Base-by-base conservation (phyloP, 2,797 vertebrate species). In the Euthynnus affinis region DNA sequence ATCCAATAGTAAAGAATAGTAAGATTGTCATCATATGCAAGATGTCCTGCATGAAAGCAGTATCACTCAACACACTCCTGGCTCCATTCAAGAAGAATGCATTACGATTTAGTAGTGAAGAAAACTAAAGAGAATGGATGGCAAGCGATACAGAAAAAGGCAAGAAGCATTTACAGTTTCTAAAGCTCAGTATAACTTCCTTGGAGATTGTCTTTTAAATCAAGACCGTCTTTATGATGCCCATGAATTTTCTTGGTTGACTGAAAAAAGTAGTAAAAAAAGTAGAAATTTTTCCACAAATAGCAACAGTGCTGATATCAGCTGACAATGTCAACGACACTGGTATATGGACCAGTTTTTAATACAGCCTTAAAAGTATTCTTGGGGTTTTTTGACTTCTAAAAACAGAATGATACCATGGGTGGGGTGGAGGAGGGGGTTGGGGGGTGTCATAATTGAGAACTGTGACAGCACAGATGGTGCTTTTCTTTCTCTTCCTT, bases 401-500 rank as follows among this genome's bases (percentile, higher is more conserved):
- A 14, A 76, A 78, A 73, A 74, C 66, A 74, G 20, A 67, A 6
- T 1, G 44, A 48, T 65, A 75, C 51, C 15, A 59, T 27, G 22
- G 77, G 58, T 51, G 34, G 46, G 18, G 74, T 49, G 62, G 51
- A 46, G 67, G 49, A 20, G 72, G 6, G 9, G 40, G 40, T 3
- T 3, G 3, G 13, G 53, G 55, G 37, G 23, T 83, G 62, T 69
- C 80, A 82, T 76, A 78, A 87, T 74, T 79, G 74, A 84, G 78
- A 87, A 75, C 46, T 6, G 17, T 80, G 78, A 78, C 63, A 67
- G 89, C 82, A 83, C 85, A 91, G 90, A 92, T 92, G 88, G 88
- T 51, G 71, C 67, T 79, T 84, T 81, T 77, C 55, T 64, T 85
- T 80, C 80, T 64, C 52, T 74, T 65, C 55, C 57, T 85, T 71